Evolutionary conservation across 37 sponge, comb jelly and placozoan species (phyloP), one percentile per base, ranked within the genome.

Genomic region (Beroe forskalii): DNA sequence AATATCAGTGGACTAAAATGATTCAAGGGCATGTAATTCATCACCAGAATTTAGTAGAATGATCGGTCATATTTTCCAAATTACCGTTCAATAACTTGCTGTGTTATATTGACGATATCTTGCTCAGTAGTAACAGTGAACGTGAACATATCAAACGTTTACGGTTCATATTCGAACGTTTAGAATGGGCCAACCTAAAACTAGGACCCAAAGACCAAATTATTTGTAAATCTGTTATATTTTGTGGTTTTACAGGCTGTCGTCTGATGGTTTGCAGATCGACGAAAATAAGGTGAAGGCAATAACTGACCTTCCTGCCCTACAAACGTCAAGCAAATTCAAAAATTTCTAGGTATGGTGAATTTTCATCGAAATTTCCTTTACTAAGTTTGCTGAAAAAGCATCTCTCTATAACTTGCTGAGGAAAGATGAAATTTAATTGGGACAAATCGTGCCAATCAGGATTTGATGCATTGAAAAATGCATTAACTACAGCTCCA

Each of bases 61-160:
- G 6, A 66, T 66, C n/a, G 8, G n/a, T 27, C 20, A n/a, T 66
- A 27, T 66, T 27, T 66, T 14, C n/a, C 23, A 66, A 66, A 66
- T 8, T 66, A 14, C 67, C 67, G 8, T 66, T 66, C 28, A 66
- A 66, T n/a, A 24, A 14, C 8, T n/a, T 66, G 8, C 23, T 66
- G 6, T 25, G 8, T 24, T 66, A 66, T n/a, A 66, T 66, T 24
- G 67, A 66, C 20, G 67, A 66, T n/a, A 27, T 66, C 8, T 66
- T 66, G 28, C n/a, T 66, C 6, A 25, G 67, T 66, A 25, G 27
- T 24, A 27, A 14, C 6, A 66, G n/a, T 8, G 8, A 66, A n/a
- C 28, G 6, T 8, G 67, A 66, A 66, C 67, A 66, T n/a, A 14
- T 66, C 6, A 66, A 66, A 66, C 67, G 67, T 27, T n/a, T 66